Percentiles rank a stretch among this genome's conserved stretches.
These are phyloP conservation scores for Drosophila takahashii DNA, from an alignment of 1,140 invertebrate genomes.

Conservation along the genomic window DNA sequence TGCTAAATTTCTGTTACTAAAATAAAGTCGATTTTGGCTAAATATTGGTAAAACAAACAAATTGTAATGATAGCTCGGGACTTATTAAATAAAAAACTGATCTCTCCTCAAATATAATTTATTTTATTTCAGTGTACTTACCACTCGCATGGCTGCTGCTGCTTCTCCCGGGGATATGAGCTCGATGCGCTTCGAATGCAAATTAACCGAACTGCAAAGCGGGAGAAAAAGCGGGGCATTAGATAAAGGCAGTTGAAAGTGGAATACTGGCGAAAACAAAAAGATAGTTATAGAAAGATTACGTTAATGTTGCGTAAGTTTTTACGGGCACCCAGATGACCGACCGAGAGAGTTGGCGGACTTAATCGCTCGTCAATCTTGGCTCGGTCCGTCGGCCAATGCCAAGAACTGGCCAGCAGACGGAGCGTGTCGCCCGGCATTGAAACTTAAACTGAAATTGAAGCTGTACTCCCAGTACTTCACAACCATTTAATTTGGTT, in stretches of 20 bases:
- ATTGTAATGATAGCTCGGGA: too few species aligned
- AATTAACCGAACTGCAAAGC: conserved; percentile 58
- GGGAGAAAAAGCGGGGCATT: conserved; percentile 9
- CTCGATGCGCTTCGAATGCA: conserved; percentile 56
- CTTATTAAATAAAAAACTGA: too few species aligned
- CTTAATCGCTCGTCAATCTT: conserved; percentile 71
- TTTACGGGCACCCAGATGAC: not conserved
- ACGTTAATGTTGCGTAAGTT: conserved; percentile 72
- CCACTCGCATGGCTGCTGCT: conserved; percentile 57
- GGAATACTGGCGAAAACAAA: conserved; percentile 36
- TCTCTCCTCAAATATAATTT: too few species aligned
- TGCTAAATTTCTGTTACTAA: too few species aligned
- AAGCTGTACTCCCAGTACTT: not conserved
- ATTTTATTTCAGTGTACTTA: conserved; percentile 41
- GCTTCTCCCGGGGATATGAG: conserved; percentile 44
- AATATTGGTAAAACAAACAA: too few species aligned
- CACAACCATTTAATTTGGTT: conserved; percentile 29
- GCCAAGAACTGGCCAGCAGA: conserved; percentile 71
- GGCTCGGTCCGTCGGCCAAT: conserved; percentile 39
- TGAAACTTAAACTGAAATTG: conserved; percentile 51
- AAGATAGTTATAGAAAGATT: conserved; percentile 58
- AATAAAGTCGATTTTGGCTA: too few species aligned
- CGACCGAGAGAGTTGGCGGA: not conserved
- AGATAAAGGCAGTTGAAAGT: conserved; percentile 50
- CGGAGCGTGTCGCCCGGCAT: conserved; percentile 55